A percentile compares a stretch with the other conserved stretches of the same genome.
phyloP scores from a whole-genome alignment of 2,888 invertebrate species.

The Tetrapedia diversipes region DNA sequence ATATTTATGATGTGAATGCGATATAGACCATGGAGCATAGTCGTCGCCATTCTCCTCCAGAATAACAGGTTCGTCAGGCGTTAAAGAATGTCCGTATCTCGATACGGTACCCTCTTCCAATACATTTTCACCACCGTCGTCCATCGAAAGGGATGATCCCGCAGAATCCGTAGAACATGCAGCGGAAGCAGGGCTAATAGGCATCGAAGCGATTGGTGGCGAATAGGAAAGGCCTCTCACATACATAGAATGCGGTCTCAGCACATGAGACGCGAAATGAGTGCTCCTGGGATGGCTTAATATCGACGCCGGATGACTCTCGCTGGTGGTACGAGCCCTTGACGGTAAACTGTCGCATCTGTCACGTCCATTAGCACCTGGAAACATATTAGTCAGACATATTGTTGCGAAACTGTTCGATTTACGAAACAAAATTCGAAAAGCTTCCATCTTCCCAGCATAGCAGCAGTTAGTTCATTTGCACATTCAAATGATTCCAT shows the following conservation, averaged over 20 bases:
- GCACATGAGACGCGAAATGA: slow-evolving; percentile 82
- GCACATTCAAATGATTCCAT: slow-evolving; percentile 56
- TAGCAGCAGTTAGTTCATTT: slow-evolving; percentile 69
- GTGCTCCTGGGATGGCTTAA: slow-evolving; percentile 79
- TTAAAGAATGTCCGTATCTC: slow-evolving; percentile 84
- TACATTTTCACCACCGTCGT: slow-evolving; percentile 84
- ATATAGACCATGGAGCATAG: slow-evolving; percentile 80
- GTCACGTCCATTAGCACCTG: slow-evolving; percentile 85
- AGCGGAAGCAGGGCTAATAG: slow-evolving; percentile 86
- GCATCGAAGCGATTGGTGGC: slow-evolving; percentile 84
- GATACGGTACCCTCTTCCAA: slow-evolving; percentile 76
- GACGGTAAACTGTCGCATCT: slow-evolving; percentile 93
- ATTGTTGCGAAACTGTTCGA: not conserved
- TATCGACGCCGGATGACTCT: slow-evolving; percentile 83
- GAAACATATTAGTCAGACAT: slow-evolving; percentile 52
- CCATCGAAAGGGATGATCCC: slow-evolving; percentile 88
- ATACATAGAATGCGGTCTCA: slow-evolving; percentile 83
- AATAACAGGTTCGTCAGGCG: slow-evolving; percentile 87
- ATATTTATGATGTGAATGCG: slow-evolving; percentile 77
- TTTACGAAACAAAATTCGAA: slow-evolving; percentile 44
- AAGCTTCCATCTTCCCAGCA: slow-evolving; percentile 73
- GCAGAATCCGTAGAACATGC: slow-evolving; percentile 87
- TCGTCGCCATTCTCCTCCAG: slow-evolving; percentile 87
- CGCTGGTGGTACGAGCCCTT: slow-evolving; percentile 87
- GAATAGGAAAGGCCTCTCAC: slow-evolving; percentile 83